phyloP scores from a whole-genome alignment of 1,140 invertebrate species.

The Drosophila pruinosa region DNA sequence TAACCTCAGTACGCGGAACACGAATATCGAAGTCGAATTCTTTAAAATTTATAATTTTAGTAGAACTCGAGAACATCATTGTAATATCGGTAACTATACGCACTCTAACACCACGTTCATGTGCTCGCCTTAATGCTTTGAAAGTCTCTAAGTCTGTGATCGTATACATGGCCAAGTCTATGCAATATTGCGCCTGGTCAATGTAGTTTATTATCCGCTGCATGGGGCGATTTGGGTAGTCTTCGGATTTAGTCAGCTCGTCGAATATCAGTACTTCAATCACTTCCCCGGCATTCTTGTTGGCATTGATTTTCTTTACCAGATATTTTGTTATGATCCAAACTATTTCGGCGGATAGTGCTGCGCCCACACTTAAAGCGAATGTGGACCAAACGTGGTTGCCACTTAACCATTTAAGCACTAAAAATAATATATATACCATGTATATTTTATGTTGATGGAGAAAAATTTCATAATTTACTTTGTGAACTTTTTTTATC shows the following conservation, averaged over 20 bases:
- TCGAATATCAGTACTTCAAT: slow-evolving; percentile 54
- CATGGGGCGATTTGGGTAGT: neutral
- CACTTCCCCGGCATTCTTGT: neutral
- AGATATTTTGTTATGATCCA: neutral
- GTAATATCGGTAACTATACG: slow-evolving; percentile 62
- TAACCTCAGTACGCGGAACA: slow-evolving; percentile 1
- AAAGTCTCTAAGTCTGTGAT: slow-evolving; percentile 31
- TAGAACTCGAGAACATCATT: slow-evolving; percentile 45
- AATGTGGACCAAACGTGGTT: neutral
- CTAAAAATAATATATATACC: neutral
- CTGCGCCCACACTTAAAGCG: neutral
- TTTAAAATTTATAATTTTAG: slow-evolving; percentile 28
- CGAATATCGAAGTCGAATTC: slow-evolving; percentile 37
- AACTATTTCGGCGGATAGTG: neutral
- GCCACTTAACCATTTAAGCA: neutral
- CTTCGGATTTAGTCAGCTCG: slow-evolving; percentile 8
- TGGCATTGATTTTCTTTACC: neutral
- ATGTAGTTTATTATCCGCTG: slow-evolving; percentile 32
- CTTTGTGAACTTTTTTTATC: neutral
- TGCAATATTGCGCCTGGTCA: slow-evolving; percentile 53
- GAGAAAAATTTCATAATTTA: neutral
- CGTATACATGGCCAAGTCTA: slow-evolving; percentile 72
- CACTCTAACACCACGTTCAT: slow-evolving; percentile 48
- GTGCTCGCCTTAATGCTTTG: slow-evolving; percentile 37
- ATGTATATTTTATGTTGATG: neutral